Percentiles rank a stretch among this genome's conserved stretches.
These are phyloP conservation scores for Carcina quercana DNA, from an alignment of 2,888 invertebrate genomes.

Conservation along the genomic window DNA sequence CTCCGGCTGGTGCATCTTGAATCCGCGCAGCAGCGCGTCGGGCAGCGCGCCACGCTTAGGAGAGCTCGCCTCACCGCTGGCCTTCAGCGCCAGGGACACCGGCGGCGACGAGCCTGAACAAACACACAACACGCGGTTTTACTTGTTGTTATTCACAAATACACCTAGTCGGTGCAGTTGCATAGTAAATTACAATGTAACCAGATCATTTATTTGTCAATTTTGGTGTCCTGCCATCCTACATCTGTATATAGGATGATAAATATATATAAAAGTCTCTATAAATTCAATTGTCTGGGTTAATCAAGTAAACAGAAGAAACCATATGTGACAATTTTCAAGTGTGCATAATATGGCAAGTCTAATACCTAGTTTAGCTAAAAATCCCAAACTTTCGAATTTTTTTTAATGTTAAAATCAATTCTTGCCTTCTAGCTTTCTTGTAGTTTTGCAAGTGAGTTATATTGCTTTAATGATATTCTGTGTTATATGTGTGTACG, in stretches of 20 bases:
- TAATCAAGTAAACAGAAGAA: background rate
- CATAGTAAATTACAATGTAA: background rate
- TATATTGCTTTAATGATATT: background rate
- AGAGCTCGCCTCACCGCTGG: slow-evolving; percentile 78
- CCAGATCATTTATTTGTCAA: too few relatives aligned
- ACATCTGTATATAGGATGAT: too few relatives aligned
- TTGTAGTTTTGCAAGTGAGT: background rate
- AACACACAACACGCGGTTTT: too few relatives aligned
- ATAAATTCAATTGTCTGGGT: too few relatives aligned
- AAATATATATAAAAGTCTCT: too few relatives aligned
- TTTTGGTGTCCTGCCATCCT: background rate
- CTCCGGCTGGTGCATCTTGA: slow-evolving; percentile 57
- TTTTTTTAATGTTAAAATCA: too few relatives aligned
- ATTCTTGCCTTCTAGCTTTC: too few relatives aligned
- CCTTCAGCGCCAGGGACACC: slow-evolving; percentile 56
- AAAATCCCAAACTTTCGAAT: too few relatives aligned
- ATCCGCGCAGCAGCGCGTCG: slow-evolving; percentile 63
- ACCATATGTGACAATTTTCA: background rate
- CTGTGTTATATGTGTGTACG: background rate
- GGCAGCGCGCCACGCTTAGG: slow-evolving; percentile 63
- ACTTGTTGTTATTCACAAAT: background rate
- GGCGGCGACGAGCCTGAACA: slow-evolving; percentile 15
- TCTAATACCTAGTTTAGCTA: too few relatives aligned
- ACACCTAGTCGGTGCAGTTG: background rate
- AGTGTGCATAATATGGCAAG: too few relatives aligned